Conservation (phyloP, 1,140 invertebrate species). For the Colletes latitarsis region DNA sequence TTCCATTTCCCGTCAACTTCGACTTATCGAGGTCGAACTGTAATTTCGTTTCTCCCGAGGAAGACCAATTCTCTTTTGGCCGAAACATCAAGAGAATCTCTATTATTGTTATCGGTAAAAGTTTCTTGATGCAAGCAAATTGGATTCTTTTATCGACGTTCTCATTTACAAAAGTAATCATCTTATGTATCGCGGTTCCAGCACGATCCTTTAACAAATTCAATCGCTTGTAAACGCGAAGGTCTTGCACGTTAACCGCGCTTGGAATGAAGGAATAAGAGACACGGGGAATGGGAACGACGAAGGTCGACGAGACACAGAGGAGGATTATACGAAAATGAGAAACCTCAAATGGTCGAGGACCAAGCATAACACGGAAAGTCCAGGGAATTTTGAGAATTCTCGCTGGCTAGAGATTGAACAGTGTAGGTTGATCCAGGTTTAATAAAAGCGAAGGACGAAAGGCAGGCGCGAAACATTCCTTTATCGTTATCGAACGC, state of each 20-base stretch:
- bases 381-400: constrained; percentile 55
- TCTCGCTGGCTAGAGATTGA: constrained; percentile 24
- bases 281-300: not conserved
- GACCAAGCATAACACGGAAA: constrained; percentile 32
- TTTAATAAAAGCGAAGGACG: constrained; percentile 57
- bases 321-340: not conserved
- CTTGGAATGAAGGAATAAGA: not conserved
- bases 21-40: too few relatives aligned
- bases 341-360: constrained; percentile 27
- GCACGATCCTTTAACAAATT: constrained; percentile 18
- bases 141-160: too few relatives aligned
- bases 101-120: too few relatives aligned
- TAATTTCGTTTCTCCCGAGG: too few relatives aligned
- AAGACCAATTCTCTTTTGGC: too few relatives aligned
- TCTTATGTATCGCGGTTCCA: not conserved
- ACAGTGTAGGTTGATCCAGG: constrained; percentile 23
- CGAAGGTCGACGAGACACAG: not conserved
- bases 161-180: too few relatives aligned
- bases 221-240: constrained; percentile 25
- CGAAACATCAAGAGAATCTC: too few relatives aligned
- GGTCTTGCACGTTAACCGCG: constrained; percentile 17
- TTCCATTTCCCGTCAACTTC: too few relatives aligned
- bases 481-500: constrained; percentile 56
- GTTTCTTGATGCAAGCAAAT: too few relatives aligned
- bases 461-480: constrained; percentile 51